Conservation (phyloP, 2,113 vertebrate species). For the Rhinichthys klamathensis region DNA sequence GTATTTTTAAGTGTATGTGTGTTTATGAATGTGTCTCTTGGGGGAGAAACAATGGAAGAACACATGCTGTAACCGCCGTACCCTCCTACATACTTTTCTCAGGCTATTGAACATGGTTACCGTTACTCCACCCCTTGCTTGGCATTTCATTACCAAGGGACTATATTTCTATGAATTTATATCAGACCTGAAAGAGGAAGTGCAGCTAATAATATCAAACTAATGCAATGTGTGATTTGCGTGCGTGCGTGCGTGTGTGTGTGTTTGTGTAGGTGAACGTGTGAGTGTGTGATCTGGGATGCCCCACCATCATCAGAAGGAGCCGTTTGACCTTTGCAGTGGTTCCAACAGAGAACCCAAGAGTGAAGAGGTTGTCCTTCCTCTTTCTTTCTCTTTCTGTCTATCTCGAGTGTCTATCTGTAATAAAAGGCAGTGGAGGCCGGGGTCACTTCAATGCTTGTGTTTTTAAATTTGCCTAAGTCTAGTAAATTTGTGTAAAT, state of each 20-base stretch:
- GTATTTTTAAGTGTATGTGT: conserved; percentile 24
- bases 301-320: conserved; percentile 33
- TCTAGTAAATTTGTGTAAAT: not conserved
- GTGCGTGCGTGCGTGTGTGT: conserved; percentile 24
- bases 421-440: not conserved
- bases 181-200: conserved; percentile 72
- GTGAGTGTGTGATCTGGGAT: conserved; percentile 38
- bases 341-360: conserved; percentile 16
- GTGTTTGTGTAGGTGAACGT: conserved; percentile 2
- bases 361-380: not conserved
- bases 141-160: conserved; percentile 55
- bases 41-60: not conserved
- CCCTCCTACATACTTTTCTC: conserved; percentile 56
- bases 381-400: not conserved
- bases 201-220: conserved; percentile 58
- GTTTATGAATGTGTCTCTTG: conserved; percentile 20
- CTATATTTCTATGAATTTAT: conserved; percentile 73
- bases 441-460: not conserved
- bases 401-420: not conserved
- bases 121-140: conserved; percentile 62
- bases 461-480: conserved; percentile 4
- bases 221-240: conserved; percentile 37
- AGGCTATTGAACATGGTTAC: conserved; percentile 54
- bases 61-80: conserved; percentile 21
- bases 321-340: conserved; percentile 30